These are phyloP conservation scores for Pecten maximus DNA, from an alignment of 2,888 invertebrate genomes.

Conservation along the genomic window DNA sequence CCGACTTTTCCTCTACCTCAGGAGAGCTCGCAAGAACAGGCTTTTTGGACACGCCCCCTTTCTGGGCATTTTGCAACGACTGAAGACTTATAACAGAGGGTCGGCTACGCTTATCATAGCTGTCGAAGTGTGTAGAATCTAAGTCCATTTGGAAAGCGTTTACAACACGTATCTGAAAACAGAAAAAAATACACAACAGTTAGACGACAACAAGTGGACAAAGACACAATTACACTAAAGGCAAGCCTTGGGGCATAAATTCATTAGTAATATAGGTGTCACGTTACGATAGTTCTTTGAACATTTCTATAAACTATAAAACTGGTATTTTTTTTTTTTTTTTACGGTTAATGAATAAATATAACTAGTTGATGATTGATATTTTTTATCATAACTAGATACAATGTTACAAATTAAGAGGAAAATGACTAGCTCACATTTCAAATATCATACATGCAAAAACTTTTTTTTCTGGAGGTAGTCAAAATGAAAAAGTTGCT, in stretches of 20 bases:
- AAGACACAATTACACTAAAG: neutral
- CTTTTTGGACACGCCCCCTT: conserved; percentile 72
- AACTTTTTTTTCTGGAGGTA: neutral
- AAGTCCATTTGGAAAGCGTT: conserved; percentile 93
- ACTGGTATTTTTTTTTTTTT: neutral
- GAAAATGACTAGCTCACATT: neutral
- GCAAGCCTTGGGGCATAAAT: conserved; percentile 6
- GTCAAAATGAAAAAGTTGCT: neutral
- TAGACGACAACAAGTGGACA: neutral
- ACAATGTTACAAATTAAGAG: neutral
- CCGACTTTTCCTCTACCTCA: conserved; percentile 73
- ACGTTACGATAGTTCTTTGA: neutral
- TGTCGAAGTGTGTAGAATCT: conserved; percentile 84
- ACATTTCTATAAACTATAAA: neutral
- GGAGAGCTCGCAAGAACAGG: conserved; percentile 78
- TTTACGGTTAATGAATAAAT: neutral
- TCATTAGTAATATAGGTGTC: neutral
- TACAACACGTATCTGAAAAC: conserved; percentile 98
- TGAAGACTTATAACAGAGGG: conserved; percentile 81
- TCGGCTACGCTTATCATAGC: conserved; percentile 82
- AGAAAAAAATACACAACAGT: conserved; percentile 31
- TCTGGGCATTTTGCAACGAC: conserved; percentile 74
- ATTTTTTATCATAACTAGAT: neutral
- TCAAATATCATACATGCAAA: conserved; percentile 13
- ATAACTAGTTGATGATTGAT: neutral